A percentile compares a stretch with the other conserved stretches of the same genome.
These are phyloP conservation scores for Rynchops niger DNA, from an alignment of 2,113 vertebrate genomes.

Conservation along the genomic window DNA sequence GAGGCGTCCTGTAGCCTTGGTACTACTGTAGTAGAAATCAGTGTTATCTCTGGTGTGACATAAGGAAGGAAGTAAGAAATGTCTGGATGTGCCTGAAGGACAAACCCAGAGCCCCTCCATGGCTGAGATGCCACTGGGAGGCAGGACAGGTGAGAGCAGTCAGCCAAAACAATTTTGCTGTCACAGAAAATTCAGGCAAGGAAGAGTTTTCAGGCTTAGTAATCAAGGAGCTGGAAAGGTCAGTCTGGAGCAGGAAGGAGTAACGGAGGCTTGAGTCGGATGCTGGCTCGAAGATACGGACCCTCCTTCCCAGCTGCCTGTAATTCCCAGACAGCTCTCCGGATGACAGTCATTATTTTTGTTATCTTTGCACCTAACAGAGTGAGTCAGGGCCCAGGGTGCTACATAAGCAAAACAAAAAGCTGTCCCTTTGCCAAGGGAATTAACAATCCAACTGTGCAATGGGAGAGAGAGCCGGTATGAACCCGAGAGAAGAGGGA, in stretches of 20 bases:
- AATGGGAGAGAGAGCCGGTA: not conserved
- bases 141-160: not conserved
- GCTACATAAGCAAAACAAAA: not conserved
- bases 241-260: not conserved
- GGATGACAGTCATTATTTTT: not conserved
- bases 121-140: not conserved
- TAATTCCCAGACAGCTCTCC: not conserved
- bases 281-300: not conserved
- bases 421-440: not conserved
- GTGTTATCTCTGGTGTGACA: not conserved
- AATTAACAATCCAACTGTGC: not conserved
- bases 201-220: not conserved
- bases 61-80: not conserved
- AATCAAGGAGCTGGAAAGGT: constrained; percentile 4
- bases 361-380: constrained; percentile 6
- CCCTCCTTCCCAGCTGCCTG: not conserved
- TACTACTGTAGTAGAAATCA: not conserved
- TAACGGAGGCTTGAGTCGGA: not conserved
- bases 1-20: not conserved
- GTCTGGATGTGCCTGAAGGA: not conserved
- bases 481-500: not conserved
- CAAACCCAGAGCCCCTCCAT: not conserved
- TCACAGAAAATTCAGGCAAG: not conserved
- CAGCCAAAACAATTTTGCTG: not conserved
- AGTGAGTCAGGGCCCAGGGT: not conserved